Conservation (phyloP, 2,888 invertebrate species). For the Agonum fuliginosum region DNA sequence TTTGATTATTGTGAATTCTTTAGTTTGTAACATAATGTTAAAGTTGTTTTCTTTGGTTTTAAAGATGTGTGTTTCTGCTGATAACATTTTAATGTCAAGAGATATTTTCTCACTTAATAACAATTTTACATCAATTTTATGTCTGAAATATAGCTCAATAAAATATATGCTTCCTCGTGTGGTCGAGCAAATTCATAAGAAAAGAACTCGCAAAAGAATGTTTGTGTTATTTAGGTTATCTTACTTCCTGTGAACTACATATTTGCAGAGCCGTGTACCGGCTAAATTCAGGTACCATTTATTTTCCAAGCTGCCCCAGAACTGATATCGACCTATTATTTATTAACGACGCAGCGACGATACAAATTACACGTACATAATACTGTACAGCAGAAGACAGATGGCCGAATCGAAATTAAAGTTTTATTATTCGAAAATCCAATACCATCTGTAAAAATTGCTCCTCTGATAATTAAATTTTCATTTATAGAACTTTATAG, state of each 20-base stretch:
- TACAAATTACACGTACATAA: slow-evolving; percentile 2
- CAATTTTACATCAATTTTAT: too few relatives aligned
- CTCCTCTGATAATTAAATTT: not conserved
- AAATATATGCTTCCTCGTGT: too few relatives aligned
- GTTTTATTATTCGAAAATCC: not conserved
- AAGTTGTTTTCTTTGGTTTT: too few relatives aligned
- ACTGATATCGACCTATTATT: not conserved
- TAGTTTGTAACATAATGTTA: too few relatives aligned
- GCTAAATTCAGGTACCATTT: not conserved
- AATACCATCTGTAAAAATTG: not conserved
- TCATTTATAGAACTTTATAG: too few relatives aligned
- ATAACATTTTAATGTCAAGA: too few relatives aligned
- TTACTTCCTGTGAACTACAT: not conserved
- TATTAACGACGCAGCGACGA: not conserved
- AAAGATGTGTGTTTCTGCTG: too few relatives aligned
- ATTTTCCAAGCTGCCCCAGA: not conserved
- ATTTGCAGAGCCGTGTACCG: not conserved
- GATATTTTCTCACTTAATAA: too few relatives aligned
- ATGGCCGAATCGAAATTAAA: not conserved
- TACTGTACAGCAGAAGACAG: not conserved
- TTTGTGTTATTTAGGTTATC: not conserved
- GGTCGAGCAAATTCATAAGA: not conserved
- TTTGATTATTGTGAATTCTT: too few relatives aligned
- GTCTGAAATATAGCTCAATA: not conserved
- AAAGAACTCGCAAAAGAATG: not conserved